Evolutionary conservation across 2,113 vertebrate genomes (phyloP).

Genomic region (Burhinus oedicnemus): DNA sequence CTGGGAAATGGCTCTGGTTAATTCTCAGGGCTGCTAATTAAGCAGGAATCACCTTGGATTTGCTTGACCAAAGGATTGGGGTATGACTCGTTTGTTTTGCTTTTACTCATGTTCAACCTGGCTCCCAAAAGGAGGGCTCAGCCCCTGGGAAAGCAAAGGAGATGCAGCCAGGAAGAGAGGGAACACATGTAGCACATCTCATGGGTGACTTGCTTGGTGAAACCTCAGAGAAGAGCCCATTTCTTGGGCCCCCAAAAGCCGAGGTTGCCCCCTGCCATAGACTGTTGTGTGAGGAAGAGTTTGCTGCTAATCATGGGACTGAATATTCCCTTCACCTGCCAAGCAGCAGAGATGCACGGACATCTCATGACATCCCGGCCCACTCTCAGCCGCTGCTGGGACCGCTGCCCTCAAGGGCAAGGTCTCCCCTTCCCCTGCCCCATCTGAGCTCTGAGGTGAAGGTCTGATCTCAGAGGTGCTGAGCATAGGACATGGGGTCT

Average conservation of each 20-base stretch:
- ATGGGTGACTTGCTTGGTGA: background rate
- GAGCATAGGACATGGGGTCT: background rate
- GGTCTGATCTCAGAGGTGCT: background rate
- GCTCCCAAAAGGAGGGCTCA: background rate
- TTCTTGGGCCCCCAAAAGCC: background rate
- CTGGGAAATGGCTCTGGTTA: background rate
- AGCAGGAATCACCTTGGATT: background rate
- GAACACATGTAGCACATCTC: accelerated
- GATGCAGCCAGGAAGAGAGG: accelerated
- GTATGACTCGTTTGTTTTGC: background rate
- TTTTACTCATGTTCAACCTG: background rate
- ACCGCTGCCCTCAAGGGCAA: background rate
- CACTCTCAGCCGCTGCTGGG: background rate
- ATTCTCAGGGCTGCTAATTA: background rate
- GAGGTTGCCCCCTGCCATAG: background rate
- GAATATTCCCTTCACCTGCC: background rate
- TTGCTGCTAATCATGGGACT: background rate
- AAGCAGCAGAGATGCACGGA: background rate
- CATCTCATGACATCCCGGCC: background rate
- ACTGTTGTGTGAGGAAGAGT: background rate
- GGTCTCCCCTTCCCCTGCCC: background rate
- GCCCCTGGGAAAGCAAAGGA: background rate
- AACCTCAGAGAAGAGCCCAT: background rate
- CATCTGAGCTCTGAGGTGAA: background rate
- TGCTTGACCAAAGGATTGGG: background rate